phyloP scores from a whole-genome alignment of 2,888 invertebrate species.

The Anagyrus pseudococci region DNA sequence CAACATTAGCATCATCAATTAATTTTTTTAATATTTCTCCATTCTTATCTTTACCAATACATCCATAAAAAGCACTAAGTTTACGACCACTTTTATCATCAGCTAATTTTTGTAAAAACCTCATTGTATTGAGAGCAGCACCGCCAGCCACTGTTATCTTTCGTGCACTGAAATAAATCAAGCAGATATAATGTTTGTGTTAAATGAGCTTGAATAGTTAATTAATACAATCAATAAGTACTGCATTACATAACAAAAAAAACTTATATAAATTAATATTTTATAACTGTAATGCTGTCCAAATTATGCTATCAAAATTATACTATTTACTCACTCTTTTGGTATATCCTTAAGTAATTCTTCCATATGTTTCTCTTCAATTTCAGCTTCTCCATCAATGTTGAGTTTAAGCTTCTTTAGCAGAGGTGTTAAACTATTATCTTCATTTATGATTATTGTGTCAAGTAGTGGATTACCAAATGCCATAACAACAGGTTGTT shows the following conservation, averaged over 20 bases:
- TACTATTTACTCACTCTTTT: conserved; percentile 45
- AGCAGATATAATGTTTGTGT: too few relatives aligned
- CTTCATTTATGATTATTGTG: conserved; percentile 49
- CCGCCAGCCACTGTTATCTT: conserved; percentile 50
- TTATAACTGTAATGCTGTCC: neutral
- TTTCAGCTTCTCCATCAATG: conserved; percentile 54
- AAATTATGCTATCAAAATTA: neutral
- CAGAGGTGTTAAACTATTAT: conserved; percentile 43
- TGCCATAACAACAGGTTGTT: conserved; percentile 51
- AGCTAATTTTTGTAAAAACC: conserved; percentile 55
- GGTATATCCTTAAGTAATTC: conserved; percentile 49
- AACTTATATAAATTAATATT: neutral
- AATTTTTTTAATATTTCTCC: conserved; percentile 52
- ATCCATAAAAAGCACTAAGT: conserved; percentile 51
- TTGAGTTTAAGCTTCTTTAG: conserved; percentile 53
- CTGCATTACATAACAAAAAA: too few relatives aligned
- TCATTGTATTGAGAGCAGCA: conserved; percentile 54
- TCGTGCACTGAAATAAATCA: conserved; percentile 44
- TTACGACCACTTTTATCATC: conserved; percentile 42
- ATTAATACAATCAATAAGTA: too few relatives aligned
- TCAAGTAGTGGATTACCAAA: conserved; percentile 60
- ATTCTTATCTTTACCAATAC: conserved; percentile 56
- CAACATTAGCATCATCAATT: conserved; percentile 53
- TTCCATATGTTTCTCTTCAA: conserved; percentile 48
- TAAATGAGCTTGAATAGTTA: too few relatives aligned